A percentile compares a stretch with the other conserved stretches of the same genome.
phyloP scores from a whole-genome alignment of 2,888 invertebrate species.

The Monoplex corrugatus region DNA sequence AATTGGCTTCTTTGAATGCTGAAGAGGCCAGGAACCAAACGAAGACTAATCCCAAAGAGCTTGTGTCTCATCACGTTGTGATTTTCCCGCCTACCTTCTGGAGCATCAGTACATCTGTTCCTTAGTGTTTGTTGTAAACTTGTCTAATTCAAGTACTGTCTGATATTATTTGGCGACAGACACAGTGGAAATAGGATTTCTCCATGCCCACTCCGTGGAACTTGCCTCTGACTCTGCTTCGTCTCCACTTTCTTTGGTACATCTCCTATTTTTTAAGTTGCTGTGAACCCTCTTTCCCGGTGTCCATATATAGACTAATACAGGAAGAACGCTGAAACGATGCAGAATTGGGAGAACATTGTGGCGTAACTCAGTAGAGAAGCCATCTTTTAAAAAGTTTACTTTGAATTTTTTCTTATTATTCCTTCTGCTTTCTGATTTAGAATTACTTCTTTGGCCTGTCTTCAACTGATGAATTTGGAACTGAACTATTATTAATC shows the following conservation, averaged over 20 bases:
- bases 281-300: too few species aligned
- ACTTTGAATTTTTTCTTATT: too few species aligned
- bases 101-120: background rate
- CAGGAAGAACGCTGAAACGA: too few species aligned
- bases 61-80: background rate
- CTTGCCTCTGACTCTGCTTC: too few species aligned
- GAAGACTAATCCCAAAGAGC: slow-evolving; percentile 15
- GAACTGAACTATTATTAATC: slow-evolving; percentile 51
- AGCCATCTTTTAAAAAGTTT: too few species aligned
- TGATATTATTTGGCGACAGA: slow-evolving; percentile 51
- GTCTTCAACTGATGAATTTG: slow-evolving; percentile 53
- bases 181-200: slow-evolving; percentile 50
- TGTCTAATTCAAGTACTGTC: slow-evolving; percentile 52
- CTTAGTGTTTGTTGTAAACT: slow-evolving; percentile 49
- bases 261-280: slow-evolving; percentile 45
- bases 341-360: too few species aligned
- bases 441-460: too few species aligned
- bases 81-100: slow-evolving; percentile 5
- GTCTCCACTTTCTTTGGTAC: background rate
- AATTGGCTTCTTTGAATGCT: background rate
- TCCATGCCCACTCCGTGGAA: slow-evolving; percentile 6
- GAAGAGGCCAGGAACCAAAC: background rate
- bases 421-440: too few species aligned
- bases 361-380: too few species aligned
- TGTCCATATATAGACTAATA: too few species aligned